These are phyloP conservation scores for Furcifer pardalis DNA, from an alignment of 2,797 vertebrate genomes.

Conservation along the genomic window DNA sequence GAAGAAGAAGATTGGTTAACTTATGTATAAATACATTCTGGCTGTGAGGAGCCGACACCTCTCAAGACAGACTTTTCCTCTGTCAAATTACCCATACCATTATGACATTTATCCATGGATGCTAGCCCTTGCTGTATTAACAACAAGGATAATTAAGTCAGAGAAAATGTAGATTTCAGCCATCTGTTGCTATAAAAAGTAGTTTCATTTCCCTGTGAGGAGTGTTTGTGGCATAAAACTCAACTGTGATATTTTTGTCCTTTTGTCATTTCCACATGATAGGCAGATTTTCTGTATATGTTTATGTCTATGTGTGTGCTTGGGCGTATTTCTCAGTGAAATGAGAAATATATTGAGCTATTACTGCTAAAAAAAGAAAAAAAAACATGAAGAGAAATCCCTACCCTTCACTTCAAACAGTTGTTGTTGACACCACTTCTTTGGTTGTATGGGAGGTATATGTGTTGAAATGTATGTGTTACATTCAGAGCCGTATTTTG, in stretches of 20 bases:
- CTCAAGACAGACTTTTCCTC: neutral
- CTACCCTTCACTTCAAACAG: neutral
- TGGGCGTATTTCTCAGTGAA: neutral
- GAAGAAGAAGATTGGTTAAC: neutral
- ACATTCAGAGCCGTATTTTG: rapidly evolving
- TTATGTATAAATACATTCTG: neutral
- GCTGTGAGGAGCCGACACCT: neutral
- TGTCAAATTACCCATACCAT: neutral
- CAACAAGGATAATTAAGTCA: neutral
- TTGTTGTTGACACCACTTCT: neutral
- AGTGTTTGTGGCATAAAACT: neutral
- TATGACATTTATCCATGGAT: neutral
- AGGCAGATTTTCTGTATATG: too few relatives aligned
- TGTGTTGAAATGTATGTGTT: conserved; percentile 2
- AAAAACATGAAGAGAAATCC: neutral
- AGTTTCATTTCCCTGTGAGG: neutral
- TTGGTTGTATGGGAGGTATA: neutral
- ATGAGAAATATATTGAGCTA: neutral
- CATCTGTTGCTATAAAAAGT: neutral
- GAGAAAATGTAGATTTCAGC: neutral
- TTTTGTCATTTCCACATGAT: too few relatives aligned
- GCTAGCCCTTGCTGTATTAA: neutral
- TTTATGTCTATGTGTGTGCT: neutral
- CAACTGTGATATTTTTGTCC: neutral
- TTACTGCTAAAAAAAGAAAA: neutral